Evolutionary conservation across 2,888 invertebrate genomes (phyloP), one percentile per base, ranked within the genome.

Genomic region (Odontomyia ornata): DNA sequence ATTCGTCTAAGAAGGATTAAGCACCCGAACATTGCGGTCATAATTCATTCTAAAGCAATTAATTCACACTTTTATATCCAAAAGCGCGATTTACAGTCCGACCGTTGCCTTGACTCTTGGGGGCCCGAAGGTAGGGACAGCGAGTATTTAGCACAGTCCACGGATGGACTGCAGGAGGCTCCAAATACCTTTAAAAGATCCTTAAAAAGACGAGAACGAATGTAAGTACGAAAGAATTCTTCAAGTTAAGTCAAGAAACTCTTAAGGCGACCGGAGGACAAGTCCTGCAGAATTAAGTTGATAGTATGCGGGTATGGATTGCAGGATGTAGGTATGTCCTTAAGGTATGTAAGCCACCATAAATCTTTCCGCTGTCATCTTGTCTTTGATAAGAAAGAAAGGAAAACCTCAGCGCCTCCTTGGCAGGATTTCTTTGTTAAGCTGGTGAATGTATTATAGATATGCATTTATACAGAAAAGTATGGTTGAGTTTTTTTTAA

Each of bases 41-140:
- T 73, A 73, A 73, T 73, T 73, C 73, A 73, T 73, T 30, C 73
- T 15, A 43, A 57, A 60, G 73, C 73, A 73, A 73, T 73, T 73
- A 73, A 60, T 73, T 73, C 73, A 60, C 73, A 57, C 73, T 73
- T 73, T 73, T 57, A 73, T 73, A 69, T 46, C 27, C 47, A 60
- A 25, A 25, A 0, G 25, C 47, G 69, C 69, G 47, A 25, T n/a
- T 60, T 1, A 15, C 52, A 52, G 18, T 52, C 18, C 7, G 13
- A 7, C 69, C 13, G 18, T 46, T 43, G 69, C 28, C 57, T 27
- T 65, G 69, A 47, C 46, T 47, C 23, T 36, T 23, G 25, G 11
- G n/a, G 30, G 46, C 36, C 36, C 36, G 36, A 36, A 36, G n/a
- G n/a, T n/a, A n/a, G n/a, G n/a, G n/a, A n/a, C n/a, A 36, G 9